Conservation (phyloP, 23 tunicate species). For the Diplosoma virens region DNA sequence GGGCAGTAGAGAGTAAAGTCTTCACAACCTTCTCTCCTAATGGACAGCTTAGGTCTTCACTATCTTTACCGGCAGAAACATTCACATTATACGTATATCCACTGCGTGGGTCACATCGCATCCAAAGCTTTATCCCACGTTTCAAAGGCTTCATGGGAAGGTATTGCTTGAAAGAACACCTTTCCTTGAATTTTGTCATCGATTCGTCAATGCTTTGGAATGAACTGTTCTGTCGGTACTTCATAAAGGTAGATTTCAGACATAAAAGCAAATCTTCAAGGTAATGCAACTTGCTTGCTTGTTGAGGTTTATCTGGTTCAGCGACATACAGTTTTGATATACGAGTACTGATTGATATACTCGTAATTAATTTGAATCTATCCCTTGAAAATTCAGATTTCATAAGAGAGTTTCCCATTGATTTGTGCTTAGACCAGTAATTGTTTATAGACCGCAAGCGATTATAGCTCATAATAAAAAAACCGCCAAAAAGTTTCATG, state of each 20-base stretch:
- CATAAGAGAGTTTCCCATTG: not conserved
- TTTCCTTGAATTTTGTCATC: slow-evolving; percentile 17
- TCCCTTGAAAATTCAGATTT: slow-evolving; percentile 5
- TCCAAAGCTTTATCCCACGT: slow-evolving; percentile 11
- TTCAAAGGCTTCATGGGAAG: slow-evolving; percentile 20
- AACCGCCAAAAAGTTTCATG: slow-evolving; percentile 7
- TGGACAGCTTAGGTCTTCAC: slow-evolving; percentile 1
- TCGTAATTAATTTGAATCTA: slow-evolving; percentile 1
- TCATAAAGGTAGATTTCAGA: slow-evolving; percentile 7
- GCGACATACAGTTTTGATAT: slow-evolving; percentile 9
- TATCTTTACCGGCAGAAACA: slow-evolving; percentile 15
- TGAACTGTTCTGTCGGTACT: slow-evolving; percentile 6
- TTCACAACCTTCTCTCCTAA: not conserved
- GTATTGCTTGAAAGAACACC: slow-evolving; percentile 18
- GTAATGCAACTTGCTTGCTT: slow-evolving; percentile 13
- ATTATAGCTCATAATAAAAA: not conserved
- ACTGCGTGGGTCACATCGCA: slow-evolving; percentile 17
- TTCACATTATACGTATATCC: slow-evolving; percentile 6
- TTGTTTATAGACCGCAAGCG: not conserved
- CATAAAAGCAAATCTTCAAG: slow-evolving; percentile 7
- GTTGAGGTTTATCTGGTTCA: slow-evolving; percentile 3
- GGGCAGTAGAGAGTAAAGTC: not conserved
- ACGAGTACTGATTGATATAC: no score
- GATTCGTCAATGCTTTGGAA: slow-evolving; percentile 24
- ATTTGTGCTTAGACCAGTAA: slow-evolving; percentile 1